phyloP scores from a whole-genome alignment of 2,888 invertebrate genomes.

The Anagyrus pseudococci region DNA sequence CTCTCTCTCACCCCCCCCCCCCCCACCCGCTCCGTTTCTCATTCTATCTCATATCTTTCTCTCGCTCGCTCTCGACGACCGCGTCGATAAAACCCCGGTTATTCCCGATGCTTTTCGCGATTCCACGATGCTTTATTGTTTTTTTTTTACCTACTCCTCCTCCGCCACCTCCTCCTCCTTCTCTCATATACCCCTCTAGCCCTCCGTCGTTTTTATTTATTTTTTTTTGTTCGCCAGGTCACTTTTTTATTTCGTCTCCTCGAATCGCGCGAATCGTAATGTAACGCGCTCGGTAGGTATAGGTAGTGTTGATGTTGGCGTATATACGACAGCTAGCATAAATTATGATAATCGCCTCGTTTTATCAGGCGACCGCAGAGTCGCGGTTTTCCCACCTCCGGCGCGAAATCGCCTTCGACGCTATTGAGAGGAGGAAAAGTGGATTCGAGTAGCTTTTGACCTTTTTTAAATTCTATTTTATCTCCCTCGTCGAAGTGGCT shows the following conservation, averaged over 20 bases:
- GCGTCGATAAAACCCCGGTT: conserved; percentile 20
- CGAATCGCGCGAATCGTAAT: no score
- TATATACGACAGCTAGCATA: conserved; percentile 11
- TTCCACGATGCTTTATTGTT: conserved; percentile 3
- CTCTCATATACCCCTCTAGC: no score
- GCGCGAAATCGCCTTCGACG: neutral
- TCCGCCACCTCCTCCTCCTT: no score
- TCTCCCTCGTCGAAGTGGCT: no score
- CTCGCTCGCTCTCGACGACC: neutral
- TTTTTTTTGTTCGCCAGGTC: no score
- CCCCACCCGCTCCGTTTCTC: neutral
- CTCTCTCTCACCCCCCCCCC: no score
- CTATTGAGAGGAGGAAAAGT: neutral
- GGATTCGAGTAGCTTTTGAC: no score
- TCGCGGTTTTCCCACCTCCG: neutral
- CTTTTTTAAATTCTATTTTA: no score
- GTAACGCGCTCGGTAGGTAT: no score
- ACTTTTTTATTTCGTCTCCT: no score
- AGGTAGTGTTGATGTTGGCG: neutral
- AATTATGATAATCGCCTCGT: conserved; percentile 31
- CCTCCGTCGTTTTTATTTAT: no score
- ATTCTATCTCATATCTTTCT: neutral
- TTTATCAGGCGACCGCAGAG: conserved; percentile 19
- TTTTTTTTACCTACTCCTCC: neutral
- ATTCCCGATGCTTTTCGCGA: conserved; percentile 5